Conservation (phyloP, 1,140 invertebrate genomes). For the Leptonema lineaticorne region DNA sequence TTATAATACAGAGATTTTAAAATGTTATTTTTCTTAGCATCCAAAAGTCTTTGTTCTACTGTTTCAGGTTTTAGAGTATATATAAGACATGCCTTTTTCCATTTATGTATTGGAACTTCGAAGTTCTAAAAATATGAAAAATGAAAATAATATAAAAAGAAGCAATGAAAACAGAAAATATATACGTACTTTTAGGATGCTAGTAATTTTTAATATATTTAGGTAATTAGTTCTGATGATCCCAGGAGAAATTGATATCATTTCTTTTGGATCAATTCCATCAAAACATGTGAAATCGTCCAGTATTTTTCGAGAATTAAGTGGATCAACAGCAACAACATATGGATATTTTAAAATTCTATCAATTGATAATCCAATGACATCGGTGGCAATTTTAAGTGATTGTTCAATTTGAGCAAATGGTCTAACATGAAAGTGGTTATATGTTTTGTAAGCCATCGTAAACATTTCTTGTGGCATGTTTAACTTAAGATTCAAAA, state of each 20-base stretch:
- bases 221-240: slow-evolving; percentile 11
- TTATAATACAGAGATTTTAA: not conserved
- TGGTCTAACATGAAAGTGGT: slow-evolving; percentile 20
- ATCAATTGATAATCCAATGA: not conserved
- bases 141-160: not conserved
- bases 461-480: not conserved
- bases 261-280: not conserved
- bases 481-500: not conserved
- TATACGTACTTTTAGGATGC: slow-evolving; percentile 13
- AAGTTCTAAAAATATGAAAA: not conserved
- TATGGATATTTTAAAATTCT: slow-evolving; percentile 18
- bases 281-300: not conserved
- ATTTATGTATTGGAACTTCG: not conserved
- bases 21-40: slow-evolving; percentile 8
- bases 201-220: slow-evolving; percentile 3
- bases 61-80: slow-evolving; percentile 15
- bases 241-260: not conserved
- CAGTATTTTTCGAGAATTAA: slow-evolving; percentile 10
- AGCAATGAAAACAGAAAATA: not conserved
- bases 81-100: slow-evolving; percentile 1
- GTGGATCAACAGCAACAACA: slow-evolving; percentile 4
- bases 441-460: not conserved
- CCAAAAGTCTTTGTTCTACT: not conserved
- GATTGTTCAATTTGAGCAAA: slow-evolving; percentile 12
- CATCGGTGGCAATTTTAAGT: not conserved